These are phyloP conservation scores for Rhodeus uyekii DNA, from an alignment of 2,797 vertebrate genomes.

Conservation along the genomic window DNA sequence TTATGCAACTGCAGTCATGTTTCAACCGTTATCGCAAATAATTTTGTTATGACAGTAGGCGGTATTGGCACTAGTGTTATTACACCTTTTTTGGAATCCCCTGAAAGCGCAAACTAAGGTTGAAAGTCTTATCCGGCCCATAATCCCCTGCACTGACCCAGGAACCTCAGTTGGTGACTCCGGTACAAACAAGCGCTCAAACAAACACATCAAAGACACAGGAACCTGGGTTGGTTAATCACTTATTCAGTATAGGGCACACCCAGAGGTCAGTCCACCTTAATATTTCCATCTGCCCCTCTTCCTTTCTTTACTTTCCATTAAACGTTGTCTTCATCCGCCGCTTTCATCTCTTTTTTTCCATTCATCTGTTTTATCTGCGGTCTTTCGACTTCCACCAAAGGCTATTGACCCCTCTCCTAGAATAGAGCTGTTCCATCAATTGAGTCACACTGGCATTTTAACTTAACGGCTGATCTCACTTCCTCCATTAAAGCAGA, in stretches of 20 bases:
- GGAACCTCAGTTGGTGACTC: conserved; percentile 29
- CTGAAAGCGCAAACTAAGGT: conserved; percentile 23
- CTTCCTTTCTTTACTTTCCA: not conserved
- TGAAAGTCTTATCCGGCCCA: not conserved
- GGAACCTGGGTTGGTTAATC: conserved; percentile 63
- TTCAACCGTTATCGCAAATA: conserved; percentile 33
- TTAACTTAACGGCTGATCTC: conserved; percentile 37
- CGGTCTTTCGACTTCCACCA: not conserved
- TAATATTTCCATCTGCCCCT: conserved; percentile 38
- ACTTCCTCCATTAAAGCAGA: conserved; percentile 37
- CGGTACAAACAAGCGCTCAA: conserved; percentile 56
- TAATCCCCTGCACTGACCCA: conserved; percentile 30
- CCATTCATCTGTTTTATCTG: conserved; percentile 28
- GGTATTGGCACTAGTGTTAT: conserved; percentile 31
- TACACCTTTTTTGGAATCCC: conserved; percentile 36
- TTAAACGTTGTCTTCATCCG: not conserved
- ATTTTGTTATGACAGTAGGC: conserved; percentile 53
- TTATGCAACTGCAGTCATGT: conserved; percentile 6
- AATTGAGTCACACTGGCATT: conserved; percentile 13
- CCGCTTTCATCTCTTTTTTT: not conserved
- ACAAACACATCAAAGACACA: conserved; percentile 68
- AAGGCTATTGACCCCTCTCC: conserved; percentile 37
- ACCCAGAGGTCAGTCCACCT: conserved; percentile 18
- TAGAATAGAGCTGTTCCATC: conserved; percentile 25
- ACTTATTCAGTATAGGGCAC: conserved; percentile 60